Conservation (phyloP, 2,113 vertebrate genomes). For the Benitochromis conjunctus region DNA sequence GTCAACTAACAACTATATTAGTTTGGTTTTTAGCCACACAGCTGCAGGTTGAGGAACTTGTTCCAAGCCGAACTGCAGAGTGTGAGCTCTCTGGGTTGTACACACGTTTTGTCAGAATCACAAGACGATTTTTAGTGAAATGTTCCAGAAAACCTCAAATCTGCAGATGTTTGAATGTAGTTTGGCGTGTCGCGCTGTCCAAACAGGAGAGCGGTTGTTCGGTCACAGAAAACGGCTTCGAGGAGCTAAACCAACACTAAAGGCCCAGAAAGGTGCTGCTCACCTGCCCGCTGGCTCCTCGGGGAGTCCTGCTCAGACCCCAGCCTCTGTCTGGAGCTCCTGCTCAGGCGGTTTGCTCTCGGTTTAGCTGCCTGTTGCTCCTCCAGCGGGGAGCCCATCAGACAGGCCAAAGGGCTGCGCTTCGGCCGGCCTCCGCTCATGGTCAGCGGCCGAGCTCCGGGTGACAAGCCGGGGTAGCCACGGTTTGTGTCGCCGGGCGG, state of each 20-base stretch:
- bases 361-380: not conserved
- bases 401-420: not conserved
- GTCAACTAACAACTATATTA: not conserved
- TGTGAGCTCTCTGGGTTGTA: not conserved
- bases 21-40: not conserved
- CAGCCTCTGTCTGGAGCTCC: slow-evolving; percentile 28
- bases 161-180: not conserved
- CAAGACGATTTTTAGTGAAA: not conserved
- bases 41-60: not conserved
- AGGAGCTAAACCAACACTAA: not conserved
- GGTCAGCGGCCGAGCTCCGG: not conserved
- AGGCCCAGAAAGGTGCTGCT: not conserved
- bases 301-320: not conserved
- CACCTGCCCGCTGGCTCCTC: not conserved
- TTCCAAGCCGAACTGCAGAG: not conserved
- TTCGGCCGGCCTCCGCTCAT: not conserved
- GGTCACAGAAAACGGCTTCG: not conserved
- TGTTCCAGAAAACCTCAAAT: not conserved
- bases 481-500: accelerated
- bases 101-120: accelerated
- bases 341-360: slow-evolving; percentile 58
- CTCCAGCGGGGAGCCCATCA: not conserved
- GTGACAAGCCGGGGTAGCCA: not conserved
- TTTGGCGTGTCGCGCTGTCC: not conserved
- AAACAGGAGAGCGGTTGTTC: not conserved